A percentile compares a stretch with the other conserved stretches of the same genome.
These are phyloP conservation scores for Anthoptus insignis DNA, from an alignment of 2,888 invertebrate genomes.

Conservation along the genomic window DNA sequence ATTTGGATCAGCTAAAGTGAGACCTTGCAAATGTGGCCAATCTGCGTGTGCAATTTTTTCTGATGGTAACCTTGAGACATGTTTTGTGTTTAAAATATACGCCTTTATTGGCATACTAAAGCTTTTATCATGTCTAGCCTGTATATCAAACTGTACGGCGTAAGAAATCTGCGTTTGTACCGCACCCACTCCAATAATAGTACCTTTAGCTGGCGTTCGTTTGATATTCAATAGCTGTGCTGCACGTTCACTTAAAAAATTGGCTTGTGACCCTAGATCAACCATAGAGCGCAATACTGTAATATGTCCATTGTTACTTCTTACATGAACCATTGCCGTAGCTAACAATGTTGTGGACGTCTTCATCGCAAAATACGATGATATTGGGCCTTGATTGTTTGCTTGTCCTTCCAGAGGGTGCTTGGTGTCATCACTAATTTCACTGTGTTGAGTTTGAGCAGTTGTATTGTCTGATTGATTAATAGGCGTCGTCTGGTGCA, in stretches of 20 bases:
- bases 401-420: no score
- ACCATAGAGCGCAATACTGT: conserved; percentile 42
- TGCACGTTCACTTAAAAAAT: conserved; percentile 44
- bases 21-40: conserved; percentile 33
- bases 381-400: conserved; percentile 19
- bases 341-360: conserved; percentile 49
- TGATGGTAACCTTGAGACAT: no score
- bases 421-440: no score
- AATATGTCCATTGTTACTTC: conserved; percentile 36
- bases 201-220: conserved; percentile 35
- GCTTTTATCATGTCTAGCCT: conserved; percentile 41
- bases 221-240: conserved; percentile 38
- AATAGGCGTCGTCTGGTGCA: conserved; percentile 4
- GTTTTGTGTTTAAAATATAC: conserved; percentile 35
- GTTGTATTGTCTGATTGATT: conserved; percentile 13
- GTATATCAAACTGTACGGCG: conserved; percentile 39
- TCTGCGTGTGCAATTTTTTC: conserved; percentile 23
- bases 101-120: no score
- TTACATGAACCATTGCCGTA: conserved; percentile 47
- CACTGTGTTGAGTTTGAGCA: conserved; percentile 7
- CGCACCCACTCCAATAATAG: conserved; percentile 44
- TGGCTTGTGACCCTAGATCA: conserved; percentile 46
- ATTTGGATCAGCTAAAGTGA: conserved; percentile 26
- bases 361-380: no score
- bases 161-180: conserved; percentile 45